phyloP scores from a whole-genome alignment of 2,113 vertebrate genomes.

The Hemiscyllium ocellatum region DNA sequence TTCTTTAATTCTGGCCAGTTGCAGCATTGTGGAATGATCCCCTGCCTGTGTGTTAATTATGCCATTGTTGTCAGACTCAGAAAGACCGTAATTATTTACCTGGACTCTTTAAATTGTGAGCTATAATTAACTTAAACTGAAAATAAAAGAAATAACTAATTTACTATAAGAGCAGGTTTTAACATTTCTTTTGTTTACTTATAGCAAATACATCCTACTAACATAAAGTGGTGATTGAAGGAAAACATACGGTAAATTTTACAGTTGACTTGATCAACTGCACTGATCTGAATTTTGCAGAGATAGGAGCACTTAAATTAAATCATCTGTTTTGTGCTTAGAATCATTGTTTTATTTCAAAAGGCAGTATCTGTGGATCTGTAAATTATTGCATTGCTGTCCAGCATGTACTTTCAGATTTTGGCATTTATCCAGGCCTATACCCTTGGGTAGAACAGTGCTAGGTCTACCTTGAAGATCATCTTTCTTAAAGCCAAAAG shows the following conservation, averaged over 20 bases:
- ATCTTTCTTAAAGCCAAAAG: slow-evolving; percentile 25
- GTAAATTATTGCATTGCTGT: not conserved
- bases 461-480: not conserved
- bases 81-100: slow-evolving; percentile 21
- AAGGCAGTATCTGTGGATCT: not conserved
- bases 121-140: slow-evolving; percentile 16
- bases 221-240: not conserved
- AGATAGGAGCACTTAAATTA: not conserved
- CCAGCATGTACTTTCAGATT: not conserved
- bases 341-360: not conserved
- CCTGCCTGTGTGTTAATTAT: slow-evolving; percentile 25
- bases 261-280: not conserved
- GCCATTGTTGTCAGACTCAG: not conserved
- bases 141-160: slow-evolving; percentile 5
- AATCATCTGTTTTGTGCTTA: not conserved
- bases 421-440: slow-evolving; percentile 13
- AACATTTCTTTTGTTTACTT: not conserved
- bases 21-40: not conserved
- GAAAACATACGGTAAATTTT: not conserved
- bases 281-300: not conserved
- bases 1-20: not conserved
- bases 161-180: not conserved
- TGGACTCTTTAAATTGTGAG: slow-evolving; percentile 7
- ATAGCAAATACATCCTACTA: not conserved
- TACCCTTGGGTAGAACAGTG: not conserved